Evolutionary conservation across 2,113 vertebrate species (phyloP).

Genomic region (Cochlearius cochlearius): DNA sequence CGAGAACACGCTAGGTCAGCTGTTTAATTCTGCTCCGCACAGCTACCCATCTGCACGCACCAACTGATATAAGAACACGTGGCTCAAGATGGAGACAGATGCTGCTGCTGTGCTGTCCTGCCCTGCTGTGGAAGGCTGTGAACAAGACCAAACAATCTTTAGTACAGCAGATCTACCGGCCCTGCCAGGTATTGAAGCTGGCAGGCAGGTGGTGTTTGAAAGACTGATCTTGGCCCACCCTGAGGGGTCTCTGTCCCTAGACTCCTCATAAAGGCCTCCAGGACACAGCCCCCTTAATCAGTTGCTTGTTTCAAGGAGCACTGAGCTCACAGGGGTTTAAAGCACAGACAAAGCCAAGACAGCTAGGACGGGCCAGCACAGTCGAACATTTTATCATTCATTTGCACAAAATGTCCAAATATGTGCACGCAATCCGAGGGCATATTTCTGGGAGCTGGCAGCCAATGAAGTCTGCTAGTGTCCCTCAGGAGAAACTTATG

Average conservation of each 20-base stretch:
- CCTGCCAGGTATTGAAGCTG: background rate
- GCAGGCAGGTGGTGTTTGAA: background rate
- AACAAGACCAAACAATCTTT: background rate
- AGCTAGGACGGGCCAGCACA: background rate
- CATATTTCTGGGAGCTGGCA: slow-evolving; percentile 62
- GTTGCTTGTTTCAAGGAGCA: background rate
- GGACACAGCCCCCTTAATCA: background rate
- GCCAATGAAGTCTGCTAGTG: background rate
- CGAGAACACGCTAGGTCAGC: background rate
- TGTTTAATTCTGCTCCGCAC: background rate
- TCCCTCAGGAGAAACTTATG: slow-evolving; percentile 46
- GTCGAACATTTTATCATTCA: slow-evolving; percentile 12
- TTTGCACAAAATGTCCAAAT: slow-evolving; percentile 62
- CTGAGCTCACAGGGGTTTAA: background rate
- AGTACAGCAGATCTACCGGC: background rate
- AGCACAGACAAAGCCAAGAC: background rate
- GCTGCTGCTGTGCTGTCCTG: background rate
- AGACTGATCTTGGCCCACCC: background rate
- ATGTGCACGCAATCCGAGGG: slow-evolving; percentile 43
- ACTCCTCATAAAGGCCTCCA: background rate
- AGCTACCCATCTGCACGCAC: background rate
- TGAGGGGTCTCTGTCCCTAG: background rate
- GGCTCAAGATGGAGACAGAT: background rate
- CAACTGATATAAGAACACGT: fast-evolving
- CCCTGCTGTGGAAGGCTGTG: background rate